Percentiles rank a stretch among this genome's conserved stretches.
Evolutionary conservation across 2,888 invertebrate species (phyloP).

Genomic region (Sclerodermus sp.): DNA sequence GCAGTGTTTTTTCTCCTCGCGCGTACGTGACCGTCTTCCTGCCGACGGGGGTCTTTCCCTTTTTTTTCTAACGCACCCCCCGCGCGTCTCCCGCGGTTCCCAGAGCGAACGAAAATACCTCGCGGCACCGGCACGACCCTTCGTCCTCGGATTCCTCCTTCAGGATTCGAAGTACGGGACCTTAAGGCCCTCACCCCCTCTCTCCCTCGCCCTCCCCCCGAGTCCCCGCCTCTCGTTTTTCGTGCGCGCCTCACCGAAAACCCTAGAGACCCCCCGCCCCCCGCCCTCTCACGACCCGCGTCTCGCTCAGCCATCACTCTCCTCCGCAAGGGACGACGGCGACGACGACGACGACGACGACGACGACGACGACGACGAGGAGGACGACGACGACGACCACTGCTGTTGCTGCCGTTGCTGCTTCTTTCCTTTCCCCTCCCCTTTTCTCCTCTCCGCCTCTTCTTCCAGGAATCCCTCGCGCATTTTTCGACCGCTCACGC

Average conservation of each 20-base stretch:
- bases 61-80: conserved; percentile 5
- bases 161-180: conserved; percentile 18
- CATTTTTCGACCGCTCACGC: conserved; percentile 41
- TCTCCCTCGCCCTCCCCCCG: no score
- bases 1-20: conserved; percentile 16
- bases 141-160: conserved; percentile 14
- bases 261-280: conserved; percentile 20
- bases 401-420: no score
- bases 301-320: no score
- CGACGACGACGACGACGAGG: no score
- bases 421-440: no score
- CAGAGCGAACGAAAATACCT: conserved; percentile 58
- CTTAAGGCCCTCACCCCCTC: not conserved
- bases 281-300: not conserved
- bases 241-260: conserved; percentile 32
- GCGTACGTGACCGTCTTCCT: conserved; percentile 53
- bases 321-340: not conserved
- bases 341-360: no score
- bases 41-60: conserved; percentile 57
- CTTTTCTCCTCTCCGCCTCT: conserved; percentile 1
- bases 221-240: conserved; percentile 4
- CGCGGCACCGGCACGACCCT: conserved; percentile 20
- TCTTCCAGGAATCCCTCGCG: conserved; percentile 49
- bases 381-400: no score
- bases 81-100: conserved; percentile 41